Percentiles rank a stretch among this genome's conserved stretches.
phyloP scores from a whole-genome alignment of 2,888 invertebrate genomes.

The Melipona beecheii region DNA sequence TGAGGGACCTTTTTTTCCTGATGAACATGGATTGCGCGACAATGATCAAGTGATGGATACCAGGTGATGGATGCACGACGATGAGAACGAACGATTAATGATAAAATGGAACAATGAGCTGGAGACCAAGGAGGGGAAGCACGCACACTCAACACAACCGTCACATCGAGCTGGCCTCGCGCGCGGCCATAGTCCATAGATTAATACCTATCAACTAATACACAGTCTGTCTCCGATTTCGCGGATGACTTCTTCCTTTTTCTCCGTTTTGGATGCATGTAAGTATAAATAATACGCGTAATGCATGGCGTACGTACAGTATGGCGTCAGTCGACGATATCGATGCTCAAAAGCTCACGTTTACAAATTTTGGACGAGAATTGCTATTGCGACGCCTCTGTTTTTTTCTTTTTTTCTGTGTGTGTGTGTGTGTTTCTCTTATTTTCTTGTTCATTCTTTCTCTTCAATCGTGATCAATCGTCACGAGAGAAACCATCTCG shows the following conservation, averaged over 20 bases:
- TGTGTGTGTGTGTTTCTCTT: not conserved
- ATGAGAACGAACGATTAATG: slow-evolving; percentile 73
- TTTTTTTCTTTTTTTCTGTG: not conserved
- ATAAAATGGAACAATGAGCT: slow-evolving; percentile 70
- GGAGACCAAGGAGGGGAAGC: slow-evolving; percentile 77
- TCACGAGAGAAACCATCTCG: not conserved
- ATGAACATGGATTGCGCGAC: slow-evolving; percentile 66
- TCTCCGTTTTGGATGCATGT: slow-evolving; percentile 61
- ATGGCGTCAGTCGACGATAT: slow-evolving; percentile 44
- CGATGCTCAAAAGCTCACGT: not conserved
- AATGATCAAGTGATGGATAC: slow-evolving; percentile 59
- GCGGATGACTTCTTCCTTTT: slow-evolving; percentile 67
- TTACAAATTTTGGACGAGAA: slow-evolving; percentile 21
- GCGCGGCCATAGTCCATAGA: slow-evolving; percentile 80
- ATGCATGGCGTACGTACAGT: slow-evolving; percentile 63
- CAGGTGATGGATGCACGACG: slow-evolving; percentile 62
- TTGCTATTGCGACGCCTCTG: not conserved
- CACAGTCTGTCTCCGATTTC: slow-evolving; percentile 79
- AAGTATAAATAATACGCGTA: slow-evolving; percentile 72
- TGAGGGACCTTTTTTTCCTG: slow-evolving; percentile 14
- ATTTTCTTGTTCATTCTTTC: not conserved
- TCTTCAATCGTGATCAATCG: not conserved
- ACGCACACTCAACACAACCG: slow-evolving; percentile 83
- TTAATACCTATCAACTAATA: slow-evolving; percentile 81
- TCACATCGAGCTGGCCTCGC: slow-evolving; percentile 82